These are phyloP conservation scores for Melolontha melolontha DNA, from an alignment of 2,888 invertebrate species.

Conservation along the genomic window DNA sequence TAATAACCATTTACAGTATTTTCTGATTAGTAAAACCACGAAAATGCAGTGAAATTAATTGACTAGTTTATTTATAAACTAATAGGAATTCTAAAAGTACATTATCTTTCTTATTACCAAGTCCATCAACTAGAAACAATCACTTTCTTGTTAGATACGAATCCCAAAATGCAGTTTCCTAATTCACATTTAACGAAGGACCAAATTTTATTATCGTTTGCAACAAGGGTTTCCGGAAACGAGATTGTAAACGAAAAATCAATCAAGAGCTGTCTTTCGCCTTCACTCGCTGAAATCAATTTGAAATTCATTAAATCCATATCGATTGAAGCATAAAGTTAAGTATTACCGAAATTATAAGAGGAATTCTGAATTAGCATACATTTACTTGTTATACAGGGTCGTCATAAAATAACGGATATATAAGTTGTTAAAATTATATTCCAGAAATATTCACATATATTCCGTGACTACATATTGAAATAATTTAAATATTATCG, in stretches of 20 bases:
- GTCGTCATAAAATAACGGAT: too few relatives aligned
- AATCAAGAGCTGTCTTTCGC: background rate
- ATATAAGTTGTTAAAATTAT: too few relatives aligned
- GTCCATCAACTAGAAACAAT: background rate
- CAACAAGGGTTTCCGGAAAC: background rate
- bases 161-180: conserved; percentile 8
- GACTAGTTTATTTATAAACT: too few relatives aligned
- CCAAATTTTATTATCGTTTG: conserved; percentile 5
- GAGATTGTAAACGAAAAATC: conserved; percentile 11
- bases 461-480: too few relatives aligned
- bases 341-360: too few relatives aligned
- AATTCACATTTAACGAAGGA: background rate
- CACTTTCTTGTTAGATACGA: background rate
- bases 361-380: too few relatives aligned
- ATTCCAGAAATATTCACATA: too few relatives aligned
- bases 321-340: background rate
- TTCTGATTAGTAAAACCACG: too few relatives aligned
- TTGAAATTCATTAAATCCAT: background rate
- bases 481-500: too few relatives aligned
- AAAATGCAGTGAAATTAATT: too few relatives aligned
- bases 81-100: background rate
- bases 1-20: too few relatives aligned
- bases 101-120: background rate
- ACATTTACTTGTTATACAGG: too few relatives aligned
- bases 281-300: background rate